These are phyloP conservation scores for Ia io DNA, from an alignment of 2,113 vertebrate species.

Conservation along the genomic window DNA sequence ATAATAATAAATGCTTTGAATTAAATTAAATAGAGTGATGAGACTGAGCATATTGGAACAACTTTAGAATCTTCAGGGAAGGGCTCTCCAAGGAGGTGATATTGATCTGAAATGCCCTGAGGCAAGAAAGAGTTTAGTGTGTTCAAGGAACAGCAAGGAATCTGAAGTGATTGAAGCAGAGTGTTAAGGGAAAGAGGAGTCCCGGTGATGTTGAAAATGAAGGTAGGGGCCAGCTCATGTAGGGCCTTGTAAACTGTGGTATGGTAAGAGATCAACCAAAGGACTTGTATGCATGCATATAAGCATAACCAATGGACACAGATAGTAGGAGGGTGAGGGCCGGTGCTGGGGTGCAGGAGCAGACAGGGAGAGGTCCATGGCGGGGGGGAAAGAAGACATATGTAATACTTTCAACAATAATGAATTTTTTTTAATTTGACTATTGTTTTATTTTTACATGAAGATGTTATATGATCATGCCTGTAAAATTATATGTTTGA, in stretches of 20 bases:
- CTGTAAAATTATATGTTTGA: background rate
- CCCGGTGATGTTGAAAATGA: background rate
- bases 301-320: no score
- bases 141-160: background rate
- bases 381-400: no score
- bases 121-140: background rate
- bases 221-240: background rate
- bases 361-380: no score
- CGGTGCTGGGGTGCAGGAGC: no score
- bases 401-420: no score
- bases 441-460: conserved; percentile 40
- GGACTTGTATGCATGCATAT: no score
- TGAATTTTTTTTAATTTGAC: background rate
- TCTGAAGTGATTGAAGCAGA: background rate
- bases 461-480: background rate
- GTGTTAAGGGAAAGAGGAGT: background rate
- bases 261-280: background rate
- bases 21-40: background rate
- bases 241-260: background rate
- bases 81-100: background rate
- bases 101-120: conserved; percentile 1
- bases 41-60: background rate
- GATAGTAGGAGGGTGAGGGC: no score
- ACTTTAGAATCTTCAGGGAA: background rate
- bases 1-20: background rate